phyloP scores from a whole-genome alignment of 2,888 invertebrate species.

The Scotopteryx bipunctaria region DNA sequence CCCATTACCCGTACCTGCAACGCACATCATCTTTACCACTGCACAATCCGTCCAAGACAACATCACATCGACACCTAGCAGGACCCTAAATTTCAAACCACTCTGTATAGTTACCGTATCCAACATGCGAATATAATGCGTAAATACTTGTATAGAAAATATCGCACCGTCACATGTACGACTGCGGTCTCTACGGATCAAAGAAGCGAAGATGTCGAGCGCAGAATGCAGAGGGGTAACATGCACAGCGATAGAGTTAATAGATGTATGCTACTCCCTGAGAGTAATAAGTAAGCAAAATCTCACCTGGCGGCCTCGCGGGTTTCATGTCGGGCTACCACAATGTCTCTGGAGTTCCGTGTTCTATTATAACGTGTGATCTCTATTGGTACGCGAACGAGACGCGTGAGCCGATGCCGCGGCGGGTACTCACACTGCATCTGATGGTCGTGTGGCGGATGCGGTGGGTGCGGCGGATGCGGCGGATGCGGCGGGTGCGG shows the following conservation, averaged over 20 bases:
- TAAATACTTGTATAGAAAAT: slow-evolving; percentile 34
- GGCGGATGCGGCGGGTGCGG: slow-evolving; percentile 44
- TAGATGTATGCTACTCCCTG: slow-evolving; percentile 17
- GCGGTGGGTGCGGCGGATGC: slow-evolving; percentile 40
- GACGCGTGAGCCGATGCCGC: not conserved
- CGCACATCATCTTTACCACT: slow-evolving; percentile 15
- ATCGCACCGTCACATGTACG: slow-evolving; percentile 31
- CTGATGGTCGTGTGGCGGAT: slow-evolving; percentile 58
- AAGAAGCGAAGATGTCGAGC: slow-evolving; percentile 39
- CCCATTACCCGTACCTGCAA: slow-evolving; percentile 53
- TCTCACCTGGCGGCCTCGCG: slow-evolving; percentile 18
- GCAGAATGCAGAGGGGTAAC: slow-evolving; percentile 34
- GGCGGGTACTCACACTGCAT: slow-evolving; percentile 67
- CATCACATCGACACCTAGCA: slow-evolving; percentile 7
- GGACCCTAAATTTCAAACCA: slow-evolving; percentile 16
- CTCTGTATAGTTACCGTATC: slow-evolving; percentile 29
- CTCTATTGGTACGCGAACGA: slow-evolving; percentile 2
- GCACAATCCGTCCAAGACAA: not conserved
- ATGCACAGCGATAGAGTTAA: slow-evolving; percentile 39
- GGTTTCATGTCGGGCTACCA: slow-evolving; percentile 6
- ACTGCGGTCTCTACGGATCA: slow-evolving; percentile 34
- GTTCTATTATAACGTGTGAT: not conserved
- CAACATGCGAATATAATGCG: slow-evolving; percentile 32
- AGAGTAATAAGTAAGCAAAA: slow-evolving; percentile 9
- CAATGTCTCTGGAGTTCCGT: not conserved